Evolutionary conservation across 1,140 invertebrate species (phyloP).

Genomic region (Papilio polytes): DNA sequence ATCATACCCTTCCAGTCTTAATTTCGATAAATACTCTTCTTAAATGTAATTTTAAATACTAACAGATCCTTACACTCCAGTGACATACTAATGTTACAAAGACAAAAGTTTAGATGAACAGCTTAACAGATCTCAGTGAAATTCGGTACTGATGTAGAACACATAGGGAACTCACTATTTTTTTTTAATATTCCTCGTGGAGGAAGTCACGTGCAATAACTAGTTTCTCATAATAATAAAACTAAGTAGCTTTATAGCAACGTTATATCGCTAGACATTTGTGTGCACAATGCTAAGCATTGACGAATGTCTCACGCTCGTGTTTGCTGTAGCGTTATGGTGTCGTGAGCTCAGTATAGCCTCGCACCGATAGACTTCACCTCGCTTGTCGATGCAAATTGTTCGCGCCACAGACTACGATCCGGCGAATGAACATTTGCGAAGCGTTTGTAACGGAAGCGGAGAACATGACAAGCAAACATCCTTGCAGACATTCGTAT

Average conservation of each 20-base stretch:
- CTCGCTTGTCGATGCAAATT: slow-evolving; percentile 63
- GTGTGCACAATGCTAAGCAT: slow-evolving; percentile 53
- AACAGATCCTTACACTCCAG: too few relatives aligned
- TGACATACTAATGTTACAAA: too few relatives aligned
- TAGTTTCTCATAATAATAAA: neutral
- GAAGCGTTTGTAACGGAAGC: slow-evolving; percentile 55
- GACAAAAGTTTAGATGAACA: too few relatives aligned
- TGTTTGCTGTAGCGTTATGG: slow-evolving; percentile 63
- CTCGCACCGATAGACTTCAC: slow-evolving; percentile 59
- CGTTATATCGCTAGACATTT: neutral
- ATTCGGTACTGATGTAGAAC: too few relatives aligned
- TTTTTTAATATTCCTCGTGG: too few relatives aligned
- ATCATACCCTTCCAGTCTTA: neutral
- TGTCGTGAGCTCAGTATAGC: slow-evolving; percentile 62
- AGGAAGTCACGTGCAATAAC: neutral
- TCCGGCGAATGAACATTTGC: slow-evolving; percentile 33
- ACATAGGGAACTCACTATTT: too few relatives aligned
- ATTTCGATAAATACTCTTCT: neutral
- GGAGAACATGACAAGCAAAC: slow-evolving; percentile 53
- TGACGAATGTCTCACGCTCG: slow-evolving; percentile 61
- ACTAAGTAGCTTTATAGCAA: neutral
- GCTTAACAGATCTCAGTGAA: too few relatives aligned
- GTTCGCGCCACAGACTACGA: slow-evolving; percentile 42
- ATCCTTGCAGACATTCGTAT: slow-evolving; percentile 42
- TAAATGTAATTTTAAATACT: neutral